A percentile compares a stretch with the other conserved stretches of the same genome.
phyloP scores from a whole-genome alignment of 2,113 vertebrate species.

The Capreolus pygargus region DNA sequence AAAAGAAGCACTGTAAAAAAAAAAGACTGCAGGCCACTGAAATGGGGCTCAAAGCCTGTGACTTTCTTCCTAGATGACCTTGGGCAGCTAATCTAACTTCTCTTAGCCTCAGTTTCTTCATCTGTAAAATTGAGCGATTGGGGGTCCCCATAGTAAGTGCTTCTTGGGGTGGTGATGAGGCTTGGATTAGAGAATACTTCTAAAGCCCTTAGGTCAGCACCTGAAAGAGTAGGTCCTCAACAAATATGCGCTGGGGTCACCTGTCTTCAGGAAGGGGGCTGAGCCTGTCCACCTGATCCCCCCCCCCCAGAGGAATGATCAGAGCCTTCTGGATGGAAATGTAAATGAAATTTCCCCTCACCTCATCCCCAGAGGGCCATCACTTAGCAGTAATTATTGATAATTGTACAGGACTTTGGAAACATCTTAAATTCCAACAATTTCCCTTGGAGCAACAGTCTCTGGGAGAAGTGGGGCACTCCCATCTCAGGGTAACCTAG shows the following conservation, averaged over 20 bases:
- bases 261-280: background rate
- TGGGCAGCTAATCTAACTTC: background rate
- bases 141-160: background rate
- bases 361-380: background rate
- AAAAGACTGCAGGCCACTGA: background rate
- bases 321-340: background rate
- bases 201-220: background rate
- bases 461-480: accelerated
- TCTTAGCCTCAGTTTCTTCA: background rate
- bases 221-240: background rate
- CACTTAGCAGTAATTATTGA: background rate
- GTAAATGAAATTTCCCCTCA: background rate
- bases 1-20: background rate
- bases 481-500: background rate
- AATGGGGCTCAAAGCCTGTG: background rate
- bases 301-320: background rate
- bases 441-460: background rate
- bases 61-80: background rate
- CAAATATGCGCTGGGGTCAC: accelerated
- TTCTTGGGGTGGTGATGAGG: background rate
- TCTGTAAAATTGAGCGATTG: background rate
- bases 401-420: background rate
- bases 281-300: background rate
- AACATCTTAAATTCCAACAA: background rate
- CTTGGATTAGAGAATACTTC: background rate